Base-by-base conservation (phyloP, 2,888 invertebrate species). In the Drosophila cyrtoloma region DNA sequence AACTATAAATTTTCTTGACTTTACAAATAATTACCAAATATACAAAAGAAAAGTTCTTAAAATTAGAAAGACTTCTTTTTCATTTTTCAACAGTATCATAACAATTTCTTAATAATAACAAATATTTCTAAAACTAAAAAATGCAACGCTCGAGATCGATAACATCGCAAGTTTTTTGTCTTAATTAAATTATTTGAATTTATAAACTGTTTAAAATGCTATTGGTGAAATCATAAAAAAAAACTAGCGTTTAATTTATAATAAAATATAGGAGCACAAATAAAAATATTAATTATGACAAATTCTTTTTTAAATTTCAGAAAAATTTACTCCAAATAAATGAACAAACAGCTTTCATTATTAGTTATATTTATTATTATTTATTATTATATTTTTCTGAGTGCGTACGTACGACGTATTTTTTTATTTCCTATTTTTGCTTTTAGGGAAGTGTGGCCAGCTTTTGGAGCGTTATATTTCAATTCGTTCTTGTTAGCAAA, bases 401-500 rank as follows among this genome's bases (percentile, higher is more conserved):
- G 47, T 16, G 47, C 16, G 26, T 47, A 26, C 4, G 16, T 16
- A 22, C 22, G 14, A 35, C 4, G 14, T 12, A 35, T 22, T 44
- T 44, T n/a, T 44, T 5, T 9, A 47, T 16, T 16, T 47, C 26
- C 9, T 26, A 9, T 47, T 47, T 47, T 26, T 0, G 26, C 19
- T 32, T 42, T 30, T n/a, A 16, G 9, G 22, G 30, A 12, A 9
- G 37, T 7, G 19, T 16, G 30, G n/a, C 12, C 26, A 26, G 30
- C 55, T 33, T 30, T 55, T 14, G 3, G 47, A 55, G n/a, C n/a
- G 55, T 59, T 61, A 55, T 47, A 68, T 68, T 64, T 68, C 79
- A 78, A 77, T 78, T 80, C 77, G 76, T 80, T 76, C 71, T 80
- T 80, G 76, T 76, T 80, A 80, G 80, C 63, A 72, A 71, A 88